Percentiles rank a stretch among this genome's conserved stretches.
Conservation (phyloP, 1,140 invertebrate species). For the Aradophagus sp. region DNA sequence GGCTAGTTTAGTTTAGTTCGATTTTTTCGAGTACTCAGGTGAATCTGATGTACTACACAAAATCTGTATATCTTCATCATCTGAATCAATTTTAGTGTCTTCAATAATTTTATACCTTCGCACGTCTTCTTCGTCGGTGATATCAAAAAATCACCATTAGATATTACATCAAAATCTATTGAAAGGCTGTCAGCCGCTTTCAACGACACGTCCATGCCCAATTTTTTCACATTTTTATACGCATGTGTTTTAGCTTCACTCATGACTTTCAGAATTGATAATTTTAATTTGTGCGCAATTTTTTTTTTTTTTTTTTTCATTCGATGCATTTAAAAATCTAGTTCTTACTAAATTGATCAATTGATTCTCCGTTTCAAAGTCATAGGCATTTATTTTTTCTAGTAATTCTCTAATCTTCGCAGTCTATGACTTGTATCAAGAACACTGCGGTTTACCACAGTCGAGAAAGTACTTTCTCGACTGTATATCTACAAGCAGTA, state of each 20-base stretch:
- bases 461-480: slow-evolving; percentile 26
- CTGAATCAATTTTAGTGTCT: not conserved
- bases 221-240: slow-evolving; percentile 1
- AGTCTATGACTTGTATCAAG: slow-evolving; percentile 22
- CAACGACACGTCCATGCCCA: slow-evolving; percentile 8
- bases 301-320: slow-evolving; percentile 7
- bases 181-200: slow-evolving; percentile 5
- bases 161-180: slow-evolving; percentile 15
- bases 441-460: slow-evolving; percentile 30
- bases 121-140: slow-evolving; percentile 16
- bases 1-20: not conserved
- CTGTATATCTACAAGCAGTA: no score
- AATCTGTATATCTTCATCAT: not conserved
- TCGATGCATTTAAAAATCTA: slow-evolving; percentile 12
- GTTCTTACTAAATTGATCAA: slow-evolving; percentile 10
- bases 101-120: not conserved
- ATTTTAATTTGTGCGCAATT: not conserved
- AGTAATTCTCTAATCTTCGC: slow-evolving; percentile 19
- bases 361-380: not conserved
- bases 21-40: not conserved
- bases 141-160: slow-evolving; percentile 1
- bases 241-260: slow-evolving; percentile 6
- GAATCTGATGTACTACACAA: not conserved
- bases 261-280: slow-evolving; percentile 6
- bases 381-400: slow-evolving; percentile 6